phyloP scores from a whole-genome alignment of 2,113 vertebrate genomes.

The Regulus satrapa region DNA sequence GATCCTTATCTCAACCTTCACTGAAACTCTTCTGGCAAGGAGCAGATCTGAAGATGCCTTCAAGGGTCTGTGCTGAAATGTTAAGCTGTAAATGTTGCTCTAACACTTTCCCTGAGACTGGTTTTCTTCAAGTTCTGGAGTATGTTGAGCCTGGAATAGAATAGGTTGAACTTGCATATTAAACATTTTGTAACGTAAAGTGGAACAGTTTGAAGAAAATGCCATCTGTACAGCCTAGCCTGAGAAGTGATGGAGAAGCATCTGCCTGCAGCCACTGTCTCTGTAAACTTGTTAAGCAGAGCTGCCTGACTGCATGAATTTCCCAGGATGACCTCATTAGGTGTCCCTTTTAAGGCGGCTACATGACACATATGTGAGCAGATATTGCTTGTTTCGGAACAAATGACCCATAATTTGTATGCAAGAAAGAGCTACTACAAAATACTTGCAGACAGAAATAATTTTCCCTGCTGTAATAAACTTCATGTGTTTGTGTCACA shows the following conservation, averaged over 20 bases:
- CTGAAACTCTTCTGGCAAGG: not conserved
- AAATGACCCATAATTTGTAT: not conserved
- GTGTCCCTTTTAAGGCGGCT: not conserved
- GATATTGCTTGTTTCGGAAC: not conserved
- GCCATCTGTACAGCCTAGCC: constrained; percentile 4
- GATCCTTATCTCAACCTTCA: not conserved
- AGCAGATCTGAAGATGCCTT: not conserved
- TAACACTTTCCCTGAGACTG: not conserved
- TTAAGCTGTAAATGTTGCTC: not conserved
- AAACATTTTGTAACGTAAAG: not conserved
- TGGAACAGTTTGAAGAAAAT: not conserved
- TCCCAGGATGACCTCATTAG: not conserved
- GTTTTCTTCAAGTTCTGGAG: not conserved
- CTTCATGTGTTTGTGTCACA: not conserved
- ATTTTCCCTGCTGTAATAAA: not conserved
- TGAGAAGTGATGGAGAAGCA: not conserved
- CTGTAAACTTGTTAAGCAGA: not conserved
- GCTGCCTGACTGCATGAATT: not conserved
- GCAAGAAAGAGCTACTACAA: not conserved
- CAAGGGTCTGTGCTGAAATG: not conserved
- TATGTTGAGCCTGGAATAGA: constrained; percentile 14
- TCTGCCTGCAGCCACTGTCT: not conserved
- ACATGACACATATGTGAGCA: not conserved
- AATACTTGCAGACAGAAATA: not conserved
- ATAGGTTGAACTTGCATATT: not conserved